Evolutionary conservation across 2,797 vertebrate genomes (phyloP), one percentile per base, ranked within the genome.

Genomic region (Enteromius paludinosus): DNA sequence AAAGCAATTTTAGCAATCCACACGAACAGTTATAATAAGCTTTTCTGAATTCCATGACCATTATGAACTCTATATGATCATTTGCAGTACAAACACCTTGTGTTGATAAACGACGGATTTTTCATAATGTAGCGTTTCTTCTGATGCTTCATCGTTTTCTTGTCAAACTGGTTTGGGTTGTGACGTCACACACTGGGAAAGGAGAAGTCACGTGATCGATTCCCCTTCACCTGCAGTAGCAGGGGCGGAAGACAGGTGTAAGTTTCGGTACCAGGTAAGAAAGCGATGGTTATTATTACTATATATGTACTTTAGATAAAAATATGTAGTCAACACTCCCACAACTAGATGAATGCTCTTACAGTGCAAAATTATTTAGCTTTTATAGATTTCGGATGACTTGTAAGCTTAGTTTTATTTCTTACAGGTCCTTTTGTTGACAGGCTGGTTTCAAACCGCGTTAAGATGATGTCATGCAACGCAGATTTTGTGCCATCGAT

Each of bases 201-300:
- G 78, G 82, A 28, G 33, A 25, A 8, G 78, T 86, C 87, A 88
- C 85, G 87, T 88, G 87, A 78, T 59, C 28, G 35, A 69, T n/a
- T 20, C 17, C 20, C 20, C 45, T 69, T 69, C 38, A 81, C 85
- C 88, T 84, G 85, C 28, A 41, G 61, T 59, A n/a, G 73, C 59
- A 71, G 83, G 28, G 23, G 54, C 23, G 30, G 78, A 56, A 71
- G 43, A 82, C 82, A 71, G 78, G 83, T 81, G 80, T 69, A 30
- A 41, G 33, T 74, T 61, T 65, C 69, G 77, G 56, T 59, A 59
- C n/a, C 25, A 79, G 82, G 84, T 87, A 84, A 80, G 76, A 81
- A 14, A 68, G 4, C 28, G 17, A 52, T 18, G 11, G 9, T 43
- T 30, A 49, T 56, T 10, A 1, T n/a, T 8, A 14, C 61, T 30